Evolutionary conservation across 2,888 invertebrate genomes (phyloP), one percentile per base, ranked within the genome.

Genomic region (Chouioia cunea): DNA sequence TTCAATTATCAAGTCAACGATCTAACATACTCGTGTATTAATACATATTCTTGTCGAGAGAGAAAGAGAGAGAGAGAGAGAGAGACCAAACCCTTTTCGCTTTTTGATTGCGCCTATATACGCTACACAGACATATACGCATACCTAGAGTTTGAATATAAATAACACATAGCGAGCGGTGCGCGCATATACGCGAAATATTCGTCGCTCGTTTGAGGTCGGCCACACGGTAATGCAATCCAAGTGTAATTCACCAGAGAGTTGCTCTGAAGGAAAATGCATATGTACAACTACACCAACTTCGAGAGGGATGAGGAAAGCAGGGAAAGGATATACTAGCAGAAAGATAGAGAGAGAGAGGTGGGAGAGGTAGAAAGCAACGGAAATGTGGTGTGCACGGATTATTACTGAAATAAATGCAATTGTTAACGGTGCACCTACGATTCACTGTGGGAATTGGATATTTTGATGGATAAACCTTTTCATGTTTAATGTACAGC

Each of bases 141-240:
- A 23, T 27, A 46, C 15, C 36, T n/a, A 27, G 18, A 14, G 12
- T 50, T 22, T 58, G 57, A 70, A 65, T 70, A 60, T 70, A 70
- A 70, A 70, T 65, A 59, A 23, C 60, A 12, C 43, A 1, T 23
- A 6, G 58, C 47, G 48, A 27, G 16, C 23, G n/a, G 15, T 4
- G 50, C 46, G n/a, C 52, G 14, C 18, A 16, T 18, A 20, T 53
- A 36, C 57, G 46, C 62, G 60, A 57, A 53, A 71, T 66, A 71
- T 66, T 71, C 63, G 58, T 74, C 74, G 73, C 76, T 80, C 76
- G 78, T 79, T 80, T 72, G 76, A 78, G 80, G 77, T 77, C 76
- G 70, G 16, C 16, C 50, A 18, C 44, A n/a, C 3, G 73, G 81
- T 79, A 80, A 80, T 78, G 79, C 80, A 80, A 80, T 80, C 79